Base-by-base conservation (phyloP, 2,888 invertebrate genomes). In the Sminthurides aquaticus region DNA sequence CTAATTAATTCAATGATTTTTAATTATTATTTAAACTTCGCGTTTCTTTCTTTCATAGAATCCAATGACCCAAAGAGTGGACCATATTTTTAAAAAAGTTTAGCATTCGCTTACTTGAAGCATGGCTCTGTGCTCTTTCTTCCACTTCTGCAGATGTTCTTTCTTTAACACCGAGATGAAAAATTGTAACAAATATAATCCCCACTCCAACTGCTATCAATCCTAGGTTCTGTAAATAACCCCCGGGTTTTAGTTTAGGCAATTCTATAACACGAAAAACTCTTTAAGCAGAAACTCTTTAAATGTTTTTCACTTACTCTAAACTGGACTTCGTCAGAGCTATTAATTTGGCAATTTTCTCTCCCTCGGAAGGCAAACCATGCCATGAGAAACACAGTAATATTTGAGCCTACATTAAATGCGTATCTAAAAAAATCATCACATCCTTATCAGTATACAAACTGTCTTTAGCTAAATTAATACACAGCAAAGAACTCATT, bases 321-420 rank as follows among this genome's bases (percentile, higher is more conserved):
- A 77, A 89, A 89, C 76, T 87, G 87, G 75, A 81, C 78, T 15
- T 80, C 83, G 79, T 89, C 88, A 20, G 78, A 76, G 2, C 87
- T 86, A 0, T 86, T 86, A 63, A 88, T 83, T 81, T 86, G 84
- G 49, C 71, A 72, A 77, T 83, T 81, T 74, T 84, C 81, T 63
- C 82, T 83, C 67, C 83, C 83, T 56, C 86, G 78, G 65, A 90
- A 79, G 61, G 89, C 83, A 43, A 84, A 78, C 88, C 89, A 91
- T 18, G 91, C 87, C 54, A 89, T 82, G 29, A 86, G 79, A 78
- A 91, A 95, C 1, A 94, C 89, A 75, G 88, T 82, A 65, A 95
- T 80, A 80, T 91, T 95, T 49, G 93, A 88, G 72, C 89, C 83
- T 27, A 94, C 92, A 48, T 93, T 93, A 77, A 91, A 92, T 60